Evolutionary conservation across 1,140 invertebrate genomes (phyloP).

Genomic region (Plectrocnemia conspersa): DNA sequence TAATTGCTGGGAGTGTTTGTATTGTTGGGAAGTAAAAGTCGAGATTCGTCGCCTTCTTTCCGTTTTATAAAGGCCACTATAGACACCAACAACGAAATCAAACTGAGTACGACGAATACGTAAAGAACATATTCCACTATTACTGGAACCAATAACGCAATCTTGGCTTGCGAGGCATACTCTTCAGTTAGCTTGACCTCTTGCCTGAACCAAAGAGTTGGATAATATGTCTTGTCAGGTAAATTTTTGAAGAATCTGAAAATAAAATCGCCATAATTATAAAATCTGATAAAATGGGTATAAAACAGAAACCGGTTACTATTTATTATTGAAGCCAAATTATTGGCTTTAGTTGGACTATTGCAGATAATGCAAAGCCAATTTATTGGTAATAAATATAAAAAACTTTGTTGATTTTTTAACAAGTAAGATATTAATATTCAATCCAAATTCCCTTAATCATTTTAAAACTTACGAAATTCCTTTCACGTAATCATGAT

Average conservation of each 20-base stretch:
- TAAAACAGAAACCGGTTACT: no score
- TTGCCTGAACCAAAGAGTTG: slow-evolving; percentile 73
- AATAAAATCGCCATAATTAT: slow-evolving; percentile 19
- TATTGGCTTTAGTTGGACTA: no score
- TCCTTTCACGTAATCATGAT: slow-evolving; percentile 53
- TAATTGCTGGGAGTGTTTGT: no score
- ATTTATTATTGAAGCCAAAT: no score
- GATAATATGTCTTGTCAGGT: slow-evolving; percentile 51
- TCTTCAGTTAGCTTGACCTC: slow-evolving; percentile 55
- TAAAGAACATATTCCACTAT: slow-evolving; percentile 41
- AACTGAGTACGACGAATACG: slow-evolving; percentile 38
- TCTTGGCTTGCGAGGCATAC: slow-evolving; percentile 54
- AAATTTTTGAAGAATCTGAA: slow-evolving; percentile 43
- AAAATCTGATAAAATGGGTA: no score
- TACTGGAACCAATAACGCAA: slow-evolving; percentile 42
- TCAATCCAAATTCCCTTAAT: no score
- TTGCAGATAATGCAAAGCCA: no score
- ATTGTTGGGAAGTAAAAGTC: slow-evolving; percentile 10
- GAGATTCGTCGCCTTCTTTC: slow-evolving; percentile 16
- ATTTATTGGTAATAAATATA: no score
- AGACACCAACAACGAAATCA: slow-evolving; percentile 14
- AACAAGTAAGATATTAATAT: no score
- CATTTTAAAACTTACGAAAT: slow-evolving; percentile 46
- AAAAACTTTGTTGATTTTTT: no score
- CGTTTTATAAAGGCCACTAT: slow-evolving; percentile 4